These are phyloP conservation scores for Macropodus opercularis DNA, from an alignment of 2,797 vertebrate genomes.

Conservation along the genomic window DNA sequence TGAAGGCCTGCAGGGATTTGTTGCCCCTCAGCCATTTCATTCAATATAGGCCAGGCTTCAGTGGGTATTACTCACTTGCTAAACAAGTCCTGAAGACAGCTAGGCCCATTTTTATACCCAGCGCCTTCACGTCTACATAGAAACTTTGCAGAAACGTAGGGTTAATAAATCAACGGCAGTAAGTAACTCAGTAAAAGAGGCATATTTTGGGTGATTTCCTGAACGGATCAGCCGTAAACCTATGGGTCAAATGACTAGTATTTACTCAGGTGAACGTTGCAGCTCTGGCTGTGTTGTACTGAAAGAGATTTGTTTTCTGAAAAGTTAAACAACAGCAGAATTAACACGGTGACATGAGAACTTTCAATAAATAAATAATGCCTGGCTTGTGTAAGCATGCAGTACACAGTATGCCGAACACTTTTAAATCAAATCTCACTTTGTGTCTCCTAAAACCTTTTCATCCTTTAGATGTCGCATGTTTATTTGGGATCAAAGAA, in stretches of 20 bases:
- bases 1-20: conserved; percentile 81
- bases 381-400: neutral
- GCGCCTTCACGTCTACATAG: conserved; percentile 65
- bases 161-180: conserved; percentile 51
- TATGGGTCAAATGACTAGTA: neutral
- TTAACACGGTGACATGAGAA: neutral
- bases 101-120: conserved; percentile 67
- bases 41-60: conserved; percentile 79
- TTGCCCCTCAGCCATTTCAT: conserved; percentile 81
- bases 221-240: neutral
- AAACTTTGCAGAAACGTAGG: conserved; percentile 32
- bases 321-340: neutral
- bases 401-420: conserved; percentile 11
- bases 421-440: conserved; percentile 1
- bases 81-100: conserved; percentile 79
- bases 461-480: conserved; percentile 1
- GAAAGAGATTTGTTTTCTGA: neutral
- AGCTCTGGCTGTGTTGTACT: neutral
- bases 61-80: conserved; percentile 76
- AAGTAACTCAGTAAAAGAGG: conserved; percentile 2
- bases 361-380: neutral
- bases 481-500: conserved; percentile 33
- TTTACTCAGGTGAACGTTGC: neutral
- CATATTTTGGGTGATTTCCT: neutral
- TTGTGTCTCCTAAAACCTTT: conserved; percentile 9